Base-by-base conservation (phyloP, 2,888 invertebrate species). In the Scrobipalpa costella region DNA sequence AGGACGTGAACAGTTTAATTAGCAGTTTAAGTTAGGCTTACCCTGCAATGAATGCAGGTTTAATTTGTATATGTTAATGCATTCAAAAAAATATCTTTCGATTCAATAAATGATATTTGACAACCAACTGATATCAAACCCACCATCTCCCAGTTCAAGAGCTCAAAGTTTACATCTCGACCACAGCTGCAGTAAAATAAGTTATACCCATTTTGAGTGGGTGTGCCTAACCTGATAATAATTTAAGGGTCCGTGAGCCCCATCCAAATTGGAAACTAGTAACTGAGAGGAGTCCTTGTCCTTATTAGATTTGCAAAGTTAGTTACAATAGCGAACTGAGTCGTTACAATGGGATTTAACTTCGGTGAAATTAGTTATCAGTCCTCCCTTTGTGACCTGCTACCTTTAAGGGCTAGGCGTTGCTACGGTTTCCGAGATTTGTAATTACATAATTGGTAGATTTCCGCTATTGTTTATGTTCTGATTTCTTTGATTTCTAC, bases 261-360 rank as follows among this genome's bases (percentile, higher is more conserved):
- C 62, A 44, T 47, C n/a, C 21, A 47, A 38, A 57, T 57, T 62
- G n/a, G 55, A 61, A 61, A 61, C 61, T 61, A 36, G 40, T 57
- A 62, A 55, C 33, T 40, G 38, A 62, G 62, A 55, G 55, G 55
- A 34, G 15, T 44, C 27, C 19, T 36, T 55, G 21, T 55, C 55
- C 17, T 62, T 21, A 50, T 61, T 61, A 27, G 44, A 61, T 61
- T 61, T 61, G 15, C 49, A 50, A 61, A 61, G 61, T 61, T 61
- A 34, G 61, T 57, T 55, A 57, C 36, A 57, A 57, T 57, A 38
- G 38, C 38, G 57, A 57, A 57, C 7, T 2, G 57, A 38, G 57
- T 34, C 15, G 34, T 38, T 57, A 57, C 19, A 57, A 38, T 38
- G 36, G 38, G 38, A 57, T 19, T 33, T 7, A 34, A 57, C 38